These are phyloP conservation scores for Nomia melanderi DNA, from an alignment of 1,140 invertebrate species.

Conservation along the genomic window DNA sequence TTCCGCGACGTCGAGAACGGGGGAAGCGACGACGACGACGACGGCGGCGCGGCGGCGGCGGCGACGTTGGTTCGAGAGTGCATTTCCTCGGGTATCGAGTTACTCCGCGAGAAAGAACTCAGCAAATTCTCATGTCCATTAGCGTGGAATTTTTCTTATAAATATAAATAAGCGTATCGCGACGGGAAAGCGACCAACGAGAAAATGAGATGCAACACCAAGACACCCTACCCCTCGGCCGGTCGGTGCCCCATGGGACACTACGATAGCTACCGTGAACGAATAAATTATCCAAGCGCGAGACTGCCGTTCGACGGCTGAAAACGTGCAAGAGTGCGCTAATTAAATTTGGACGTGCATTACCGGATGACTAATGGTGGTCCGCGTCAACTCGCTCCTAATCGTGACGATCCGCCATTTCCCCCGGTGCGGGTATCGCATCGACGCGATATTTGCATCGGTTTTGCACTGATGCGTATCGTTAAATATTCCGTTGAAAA, in stretches of 20 bases:
- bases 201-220: slow-evolving; percentile 51
- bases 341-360: slow-evolving; percentile 57
- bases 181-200: slow-evolving; percentile 15
- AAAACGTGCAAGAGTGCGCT: slow-evolving; percentile 36
- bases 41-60: background rate
- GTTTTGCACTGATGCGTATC: background rate
- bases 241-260: slow-evolving; percentile 1
- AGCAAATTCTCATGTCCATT: slow-evolving; percentile 44
- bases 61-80: background rate
- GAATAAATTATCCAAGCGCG: slow-evolving; percentile 58
- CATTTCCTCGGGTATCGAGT: slow-evolving; percentile 50
- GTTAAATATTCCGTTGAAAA: background rate
- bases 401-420: slow-evolving; percentile 34
- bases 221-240: background rate
- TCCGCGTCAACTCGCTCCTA: slow-evolving; percentile 16
- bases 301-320: slow-evolving; percentile 44
- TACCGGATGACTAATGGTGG: slow-evolving; percentile 41
- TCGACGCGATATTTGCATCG: slow-evolving; percentile 10
- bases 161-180: slow-evolving; percentile 53
- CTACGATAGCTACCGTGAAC: slow-evolving; percentile 22
- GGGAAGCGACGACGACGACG: background rate
- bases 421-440: slow-evolving; percentile 2
- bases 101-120: slow-evolving; percentile 28
- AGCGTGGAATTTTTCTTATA: slow-evolving; percentile 55
- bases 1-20: background rate